A percentile compares a stretch with the other conserved stretches of the same genome.
These are phyloP conservation scores for Cyclina sinensis DNA, from an alignment of 1,140 invertebrate genomes.

Conservation along the genomic window DNA sequence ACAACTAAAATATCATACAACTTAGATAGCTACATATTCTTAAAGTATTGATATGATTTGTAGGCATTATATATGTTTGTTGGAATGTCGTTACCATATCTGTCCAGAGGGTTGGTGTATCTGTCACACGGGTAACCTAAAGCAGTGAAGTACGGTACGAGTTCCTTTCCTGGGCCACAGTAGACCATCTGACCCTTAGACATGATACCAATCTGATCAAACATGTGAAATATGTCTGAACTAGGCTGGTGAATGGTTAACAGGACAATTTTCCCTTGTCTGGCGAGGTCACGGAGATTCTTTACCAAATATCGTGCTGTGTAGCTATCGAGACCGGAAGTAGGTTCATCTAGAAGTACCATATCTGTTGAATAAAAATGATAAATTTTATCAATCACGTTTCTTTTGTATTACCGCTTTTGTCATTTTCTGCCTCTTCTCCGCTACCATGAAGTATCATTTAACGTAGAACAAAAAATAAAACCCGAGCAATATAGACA, in stretches of 20 bases:
- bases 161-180: slow-evolving; percentile 66
- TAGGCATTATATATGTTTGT: too few species aligned
- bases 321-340: slow-evolving; percentile 78
- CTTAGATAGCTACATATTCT: too few species aligned
- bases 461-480: too few species aligned
- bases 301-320: slow-evolving; percentile 76
- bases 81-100: slow-evolving; percentile 79
- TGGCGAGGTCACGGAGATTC: slow-evolving; percentile 71
- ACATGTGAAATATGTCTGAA: slow-evolving; percentile 75
- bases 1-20: too few species aligned
- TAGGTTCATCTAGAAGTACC: slow-evolving; percentile 78
- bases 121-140: slow-evolving; percentile 76
- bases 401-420: too few species aligned
- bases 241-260: slow-evolving; percentile 80
- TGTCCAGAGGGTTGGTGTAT: slow-evolving; percentile 78
- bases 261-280: slow-evolving; percentile 75
- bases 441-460: too few species aligned
- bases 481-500: too few species aligned
- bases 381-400: too few species aligned
- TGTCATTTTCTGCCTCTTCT: too few species aligned
- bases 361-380: slow-evolving; percentile 70
- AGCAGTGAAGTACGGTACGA: slow-evolving; percentile 76
- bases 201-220: slow-evolving; percentile 73
- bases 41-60: too few species aligned
- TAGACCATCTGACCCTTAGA: slow-evolving; percentile 76